Evolutionary conservation across 1,140 invertebrate genomes (phyloP).

Genomic region (Cylas formicarius): DNA sequence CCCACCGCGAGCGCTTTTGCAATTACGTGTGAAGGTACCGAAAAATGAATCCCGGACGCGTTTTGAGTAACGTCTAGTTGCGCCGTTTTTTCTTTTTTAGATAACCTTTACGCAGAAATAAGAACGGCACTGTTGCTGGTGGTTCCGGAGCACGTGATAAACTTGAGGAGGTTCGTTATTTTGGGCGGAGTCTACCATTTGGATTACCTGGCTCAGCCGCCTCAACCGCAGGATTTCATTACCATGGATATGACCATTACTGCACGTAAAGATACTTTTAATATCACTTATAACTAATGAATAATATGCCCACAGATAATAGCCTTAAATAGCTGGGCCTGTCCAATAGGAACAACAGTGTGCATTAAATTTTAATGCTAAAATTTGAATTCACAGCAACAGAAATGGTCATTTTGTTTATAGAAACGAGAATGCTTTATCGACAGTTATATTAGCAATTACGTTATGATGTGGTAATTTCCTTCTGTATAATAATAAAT

Average conservation of each 20-base stretch:
- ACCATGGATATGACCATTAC: constrained; percentile 42
- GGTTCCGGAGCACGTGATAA: constrained; percentile 49
- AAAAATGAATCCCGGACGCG: constrained; percentile 15
- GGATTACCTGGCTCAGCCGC: constrained; percentile 57
- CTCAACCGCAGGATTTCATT: constrained; percentile 51
- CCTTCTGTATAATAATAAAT: no score
- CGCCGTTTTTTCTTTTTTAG: constrained; percentile 23
- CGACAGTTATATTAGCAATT: no score
- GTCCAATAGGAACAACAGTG: no score
- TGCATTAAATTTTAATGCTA: no score
- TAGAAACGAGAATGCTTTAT: no score
- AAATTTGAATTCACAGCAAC: no score
- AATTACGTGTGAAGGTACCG: constrained; percentile 24
- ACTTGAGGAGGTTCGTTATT: constrained; percentile 57
- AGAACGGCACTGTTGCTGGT: constrained; percentile 30
- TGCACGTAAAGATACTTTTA: constrained; percentile 45
- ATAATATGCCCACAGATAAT: no score
- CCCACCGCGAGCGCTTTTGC: constrained; percentile 29
- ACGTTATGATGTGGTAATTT: no score
- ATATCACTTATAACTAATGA: no score
- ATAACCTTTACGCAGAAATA: constrained; percentile 39
- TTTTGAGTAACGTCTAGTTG: neutral
- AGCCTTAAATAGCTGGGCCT: no score
- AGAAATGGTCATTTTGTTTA: no score
- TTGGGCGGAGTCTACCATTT: constrained; percentile 59